Evolutionary conservation across 2,113 vertebrate genomes (phyloP).

Genomic region (Saguinus midas): DNA sequence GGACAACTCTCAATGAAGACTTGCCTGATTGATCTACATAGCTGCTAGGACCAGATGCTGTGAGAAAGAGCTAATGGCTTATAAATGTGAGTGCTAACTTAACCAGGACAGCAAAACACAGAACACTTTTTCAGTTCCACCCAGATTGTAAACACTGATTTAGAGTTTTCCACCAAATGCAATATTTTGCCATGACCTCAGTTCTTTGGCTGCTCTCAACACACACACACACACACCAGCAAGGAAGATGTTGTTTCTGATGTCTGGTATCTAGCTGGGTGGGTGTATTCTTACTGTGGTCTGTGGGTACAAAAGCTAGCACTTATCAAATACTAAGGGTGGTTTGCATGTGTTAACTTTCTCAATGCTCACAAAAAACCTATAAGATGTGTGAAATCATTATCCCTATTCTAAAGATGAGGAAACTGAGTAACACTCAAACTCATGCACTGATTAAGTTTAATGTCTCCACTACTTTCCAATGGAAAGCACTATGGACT

Average conservation of each 20-base stretch:
- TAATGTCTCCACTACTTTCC: neutral
- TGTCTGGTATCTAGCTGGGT: neutral
- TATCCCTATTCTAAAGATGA: neutral
- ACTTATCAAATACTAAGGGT: neutral
- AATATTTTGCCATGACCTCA: constrained; percentile 36
- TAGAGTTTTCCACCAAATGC: constrained; percentile 29
- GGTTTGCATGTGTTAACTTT: neutral
- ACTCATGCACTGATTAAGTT: neutral
- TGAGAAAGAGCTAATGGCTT: constrained; percentile 52
- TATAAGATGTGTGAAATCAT: neutral
- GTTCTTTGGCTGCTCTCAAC: neutral
- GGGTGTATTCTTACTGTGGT: neutral
- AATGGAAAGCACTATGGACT: neutral
- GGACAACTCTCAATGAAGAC: constrained; percentile 47
- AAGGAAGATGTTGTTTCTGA: neutral
- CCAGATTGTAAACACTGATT: constrained; percentile 38
- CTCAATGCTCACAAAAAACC: neutral
- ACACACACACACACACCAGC: neutral
- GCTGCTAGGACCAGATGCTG: constrained; percentile 65
- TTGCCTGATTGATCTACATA: constrained; percentile 58
- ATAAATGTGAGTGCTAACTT: neutral
- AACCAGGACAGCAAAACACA: constrained; percentile 50
- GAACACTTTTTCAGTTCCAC: neutral
- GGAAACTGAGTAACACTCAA: neutral
- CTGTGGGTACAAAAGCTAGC: neutral